These are phyloP conservation scores for Saccostrea glomerata DNA, from an alignment of 1,140 invertebrate species.

Conservation along the genomic window DNA sequence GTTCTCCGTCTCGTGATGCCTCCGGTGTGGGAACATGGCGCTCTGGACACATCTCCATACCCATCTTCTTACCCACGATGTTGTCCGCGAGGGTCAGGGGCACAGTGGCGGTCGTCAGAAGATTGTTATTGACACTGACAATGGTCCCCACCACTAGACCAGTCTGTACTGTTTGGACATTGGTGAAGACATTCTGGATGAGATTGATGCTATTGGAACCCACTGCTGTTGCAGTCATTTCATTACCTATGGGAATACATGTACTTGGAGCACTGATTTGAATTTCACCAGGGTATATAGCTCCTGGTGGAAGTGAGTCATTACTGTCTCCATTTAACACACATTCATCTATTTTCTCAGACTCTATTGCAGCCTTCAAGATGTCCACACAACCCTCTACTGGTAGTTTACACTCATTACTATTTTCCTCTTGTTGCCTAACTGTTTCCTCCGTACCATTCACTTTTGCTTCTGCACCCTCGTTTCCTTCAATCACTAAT, in stretches of 20 bases:
- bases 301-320: constrained; percentile 29
- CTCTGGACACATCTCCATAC: constrained; percentile 55
- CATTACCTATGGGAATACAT: constrained; percentile 39
- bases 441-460: not conserved
- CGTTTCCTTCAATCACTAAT: constrained; percentile 20
- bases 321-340: constrained; percentile 43
- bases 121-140: constrained; percentile 39
- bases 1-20: constrained; percentile 66
- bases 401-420: not conserved
- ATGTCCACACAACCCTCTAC: constrained; percentile 39
- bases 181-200: constrained; percentile 39
- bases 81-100: constrained; percentile 21
- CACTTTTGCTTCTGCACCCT: not conserved
- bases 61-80: not conserved
- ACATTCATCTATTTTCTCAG: constrained; percentile 41
- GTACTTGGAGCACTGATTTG: constrained; percentile 20
- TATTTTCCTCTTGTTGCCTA: not conserved
- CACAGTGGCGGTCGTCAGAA: constrained; percentile 32
- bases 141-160: constrained; percentile 34
- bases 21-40: constrained; percentile 69
- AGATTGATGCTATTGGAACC: constrained; percentile 27
- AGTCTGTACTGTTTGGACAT: constrained; percentile 39
- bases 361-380: constrained; percentile 36
- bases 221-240: constrained; percentile 40
- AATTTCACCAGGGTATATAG: constrained; percentile 27